Evolutionary conservation across 2,797 vertebrate species (phyloP).

Genomic region (Anomalospiza imberbis): DNA sequence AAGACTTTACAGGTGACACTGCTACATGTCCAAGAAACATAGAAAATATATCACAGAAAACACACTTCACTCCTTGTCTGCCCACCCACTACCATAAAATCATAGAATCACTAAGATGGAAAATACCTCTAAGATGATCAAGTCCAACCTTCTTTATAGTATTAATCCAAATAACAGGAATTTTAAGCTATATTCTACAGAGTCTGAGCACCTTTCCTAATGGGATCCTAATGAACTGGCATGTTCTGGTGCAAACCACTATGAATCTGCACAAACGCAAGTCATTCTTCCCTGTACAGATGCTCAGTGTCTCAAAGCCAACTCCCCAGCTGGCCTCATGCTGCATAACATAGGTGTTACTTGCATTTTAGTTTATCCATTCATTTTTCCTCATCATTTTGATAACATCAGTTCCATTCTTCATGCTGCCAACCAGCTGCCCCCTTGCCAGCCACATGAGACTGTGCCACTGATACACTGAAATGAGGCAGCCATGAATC

Average conservation of each 20-base stretch:
- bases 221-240: accelerated
- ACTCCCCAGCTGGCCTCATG: neutral
- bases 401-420: neutral
- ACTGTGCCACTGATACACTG: neutral
- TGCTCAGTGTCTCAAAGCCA: neutral
- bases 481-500: neutral
- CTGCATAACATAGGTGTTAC: neutral
- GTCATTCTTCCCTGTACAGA: neutral
- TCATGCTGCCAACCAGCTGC: neutral
- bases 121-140: neutral
- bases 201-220: neutral
- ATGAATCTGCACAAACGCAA: neutral
- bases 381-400: neutral
- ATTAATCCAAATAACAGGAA: neutral
- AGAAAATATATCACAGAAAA: neutral
- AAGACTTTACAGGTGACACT: neutral
- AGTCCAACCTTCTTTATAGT: neutral
- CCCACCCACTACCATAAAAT: neutral
- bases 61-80: neutral
- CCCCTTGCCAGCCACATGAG: neutral
- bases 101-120: neutral
- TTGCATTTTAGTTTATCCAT: neutral
- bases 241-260: neutral
- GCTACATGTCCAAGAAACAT: neutral
- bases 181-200: neutral